Evolutionary conservation across 2,888 invertebrate species (phyloP).

Genomic region (Acholoe squamosa): DNA sequence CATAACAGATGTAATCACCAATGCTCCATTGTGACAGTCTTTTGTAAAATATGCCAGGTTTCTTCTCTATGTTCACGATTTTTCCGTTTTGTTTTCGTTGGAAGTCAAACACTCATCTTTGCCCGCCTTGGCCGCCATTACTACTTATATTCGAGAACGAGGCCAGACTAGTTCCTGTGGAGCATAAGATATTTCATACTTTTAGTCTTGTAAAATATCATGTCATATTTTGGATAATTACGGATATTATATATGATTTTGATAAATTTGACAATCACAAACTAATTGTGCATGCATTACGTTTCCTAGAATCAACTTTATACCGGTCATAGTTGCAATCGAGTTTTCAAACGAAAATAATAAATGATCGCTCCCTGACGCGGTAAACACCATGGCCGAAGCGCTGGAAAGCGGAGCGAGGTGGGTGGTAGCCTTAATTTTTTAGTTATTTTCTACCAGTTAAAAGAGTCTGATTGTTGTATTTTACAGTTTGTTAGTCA

Average conservation of each 20-base stretch:
- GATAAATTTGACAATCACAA: too few relatives aligned
- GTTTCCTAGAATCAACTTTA: too few relatives aligned
- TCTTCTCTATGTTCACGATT: not conserved
- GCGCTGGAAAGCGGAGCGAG: slow-evolving; percentile 25
- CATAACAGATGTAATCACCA: not conserved
- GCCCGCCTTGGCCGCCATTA: slow-evolving; percentile 53
- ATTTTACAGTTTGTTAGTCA: not conserved
- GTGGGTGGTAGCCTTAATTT: not conserved
- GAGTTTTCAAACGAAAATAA: not conserved
- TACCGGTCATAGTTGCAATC: too few relatives aligned
- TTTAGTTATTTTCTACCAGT: not conserved
- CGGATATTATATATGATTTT: too few relatives aligned
- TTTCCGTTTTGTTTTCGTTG: not conserved
- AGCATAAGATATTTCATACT: not conserved
- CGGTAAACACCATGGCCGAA: slow-evolving; percentile 62
- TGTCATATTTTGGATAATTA: too few relatives aligned
- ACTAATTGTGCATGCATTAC: too few relatives aligned
- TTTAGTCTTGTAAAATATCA: too few relatives aligned
- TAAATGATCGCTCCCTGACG: slow-evolving; percentile 42
- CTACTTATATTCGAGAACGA: slow-evolving; percentile 7
- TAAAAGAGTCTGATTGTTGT: not conserved
- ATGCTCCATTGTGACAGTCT: not conserved
- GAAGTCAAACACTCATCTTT: slow-evolving; percentile 53
- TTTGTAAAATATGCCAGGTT: not conserved
- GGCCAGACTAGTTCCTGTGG: slow-evolving; percentile 30